These are phyloP conservation scores for Nebria ingens DNA, from an alignment of 1,140 invertebrate genomes.

Conservation along the genomic window DNA sequence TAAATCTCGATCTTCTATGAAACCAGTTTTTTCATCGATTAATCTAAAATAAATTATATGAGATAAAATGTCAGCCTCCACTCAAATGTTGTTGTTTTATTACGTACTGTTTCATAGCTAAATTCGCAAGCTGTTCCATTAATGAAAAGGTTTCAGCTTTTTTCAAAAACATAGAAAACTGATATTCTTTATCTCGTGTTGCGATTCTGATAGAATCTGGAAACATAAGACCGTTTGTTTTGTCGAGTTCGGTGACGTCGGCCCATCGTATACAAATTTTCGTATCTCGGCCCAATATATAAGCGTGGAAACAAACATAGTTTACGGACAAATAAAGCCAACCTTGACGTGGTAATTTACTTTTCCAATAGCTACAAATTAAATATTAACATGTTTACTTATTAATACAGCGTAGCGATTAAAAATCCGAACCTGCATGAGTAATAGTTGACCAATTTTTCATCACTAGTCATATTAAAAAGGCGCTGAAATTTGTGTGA, in stretches of 20 bases:
- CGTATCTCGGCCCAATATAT: slow-evolving; percentile 83
- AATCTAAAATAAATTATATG: slow-evolving; percentile 42
- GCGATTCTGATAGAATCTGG: slow-evolving; percentile 78
- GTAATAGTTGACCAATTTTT: slow-evolving; percentile 91
- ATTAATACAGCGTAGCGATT: not conserved
- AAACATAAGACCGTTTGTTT: slow-evolving; percentile 67
- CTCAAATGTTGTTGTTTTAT: slow-evolving; percentile 27
- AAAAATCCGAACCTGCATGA: slow-evolving; percentile 73
- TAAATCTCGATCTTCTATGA: slow-evolving; percentile 74
- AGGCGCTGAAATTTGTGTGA: slow-evolving; percentile 78
- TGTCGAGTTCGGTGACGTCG: slow-evolving; percentile 62
- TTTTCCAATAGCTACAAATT: slow-evolving; percentile 80
- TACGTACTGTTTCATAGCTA: slow-evolving; percentile 82
- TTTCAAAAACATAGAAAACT: slow-evolving; percentile 84
- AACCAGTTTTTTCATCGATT: slow-evolving; percentile 76
- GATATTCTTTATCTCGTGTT: slow-evolving; percentile 71
- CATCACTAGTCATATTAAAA: slow-evolving; percentile 86
- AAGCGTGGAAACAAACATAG: slow-evolving; percentile 93
- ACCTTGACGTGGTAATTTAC: slow-evolving; percentile 83
- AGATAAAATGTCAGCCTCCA: slow-evolving; percentile 5
- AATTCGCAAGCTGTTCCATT: slow-evolving; percentile 92
- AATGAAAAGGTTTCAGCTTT: slow-evolving; percentile 82
- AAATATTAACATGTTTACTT: slow-evolving; percentile 13
- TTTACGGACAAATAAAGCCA: slow-evolving; percentile 94
- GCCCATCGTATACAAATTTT: slow-evolving; percentile 80